Evolutionary conservation across 2,113 vertebrate genomes (phyloP), one percentile per base, ranked within the genome.

Genomic region (Larimichthys polyactis): DNA sequence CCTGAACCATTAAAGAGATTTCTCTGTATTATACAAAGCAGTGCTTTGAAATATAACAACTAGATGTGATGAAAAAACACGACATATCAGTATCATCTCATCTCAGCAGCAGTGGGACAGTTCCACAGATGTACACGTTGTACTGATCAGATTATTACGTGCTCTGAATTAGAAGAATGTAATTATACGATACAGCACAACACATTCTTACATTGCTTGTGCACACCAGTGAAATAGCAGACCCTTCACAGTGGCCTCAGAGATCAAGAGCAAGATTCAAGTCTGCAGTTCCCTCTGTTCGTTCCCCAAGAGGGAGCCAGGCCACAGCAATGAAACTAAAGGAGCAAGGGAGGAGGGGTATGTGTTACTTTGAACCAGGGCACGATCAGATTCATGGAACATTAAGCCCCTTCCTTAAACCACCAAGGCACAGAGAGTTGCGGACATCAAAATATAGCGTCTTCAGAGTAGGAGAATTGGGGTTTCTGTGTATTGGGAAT

Each of bases 381-480:
- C 67, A 83, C 0, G 20, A 82, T 89, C 54, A 84, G 65, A 83
- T 75, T 81, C 73, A 64, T 71, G 44, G 62, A 72, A 69, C 87
- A 84, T 74, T 72, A 78, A 12, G 48, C 46, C 52, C 22, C 29
- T 52, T 80, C 60, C 63, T 73, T 73, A 59, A 82, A 83, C 75
- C 74, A 81, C n/a, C 63, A 46, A 78, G 71, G 64, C 64, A 40
- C 52, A 60, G 79, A 68, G 20, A 80, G 44, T 60, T 4, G 27
- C 81, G 46, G 63, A 70, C 75, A 74, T 89, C 46, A 82, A 72
- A 87, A 82, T 58, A 52, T 52, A 27, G 65, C 57, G 57, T 75
- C 32, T 69, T 43, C 8, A 24, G 32, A 67, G 58, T 59, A 67
- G 29, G 59, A 60, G 57, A 84, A 62, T n/a, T 49, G 62, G 44